Conservation (phyloP, 2,797 vertebrate genomes). For the Anisognathus igniventris region DNA sequence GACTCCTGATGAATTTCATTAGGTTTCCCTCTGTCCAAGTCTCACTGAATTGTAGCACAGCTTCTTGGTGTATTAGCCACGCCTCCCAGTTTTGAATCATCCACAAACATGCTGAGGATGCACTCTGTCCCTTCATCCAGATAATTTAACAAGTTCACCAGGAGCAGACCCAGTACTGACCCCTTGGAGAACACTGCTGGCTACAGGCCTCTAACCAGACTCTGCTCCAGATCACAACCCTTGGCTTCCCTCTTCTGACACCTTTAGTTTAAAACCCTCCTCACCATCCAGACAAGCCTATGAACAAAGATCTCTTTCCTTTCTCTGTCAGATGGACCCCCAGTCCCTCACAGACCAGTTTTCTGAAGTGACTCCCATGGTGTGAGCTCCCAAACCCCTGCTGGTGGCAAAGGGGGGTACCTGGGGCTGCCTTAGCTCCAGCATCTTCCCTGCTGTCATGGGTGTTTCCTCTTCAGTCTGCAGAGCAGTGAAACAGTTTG, state of each 20-base stretch:
- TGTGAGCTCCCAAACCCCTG: background rate
- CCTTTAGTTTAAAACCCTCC: background rate
- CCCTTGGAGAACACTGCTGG: background rate
- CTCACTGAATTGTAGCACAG: background rate
- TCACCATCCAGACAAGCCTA: background rate
- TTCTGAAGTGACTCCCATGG: background rate
- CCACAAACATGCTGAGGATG: background rate
- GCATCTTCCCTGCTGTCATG: background rate
- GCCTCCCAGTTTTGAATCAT: background rate
- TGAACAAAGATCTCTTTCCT: rapidly evolving
- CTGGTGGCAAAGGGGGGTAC: background rate
- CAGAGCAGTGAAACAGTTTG: background rate
- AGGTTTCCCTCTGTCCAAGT: background rate
- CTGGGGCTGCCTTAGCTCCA: background rate
- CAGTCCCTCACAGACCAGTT: background rate
- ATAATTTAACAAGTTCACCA: background rate
- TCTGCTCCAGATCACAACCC: background rate
- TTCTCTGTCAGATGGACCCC: background rate
- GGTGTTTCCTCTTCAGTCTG: background rate
- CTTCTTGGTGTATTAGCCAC: background rate
- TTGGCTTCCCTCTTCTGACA: background rate
- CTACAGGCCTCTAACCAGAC: background rate
- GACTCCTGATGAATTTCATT: background rate
- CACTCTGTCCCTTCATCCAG: background rate
- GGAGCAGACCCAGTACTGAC: background rate